Evolutionary conservation across 2,888 invertebrate species (phyloP), one percentile per base, ranked within the genome.

Genomic region (Drosophila ustulata): DNA sequence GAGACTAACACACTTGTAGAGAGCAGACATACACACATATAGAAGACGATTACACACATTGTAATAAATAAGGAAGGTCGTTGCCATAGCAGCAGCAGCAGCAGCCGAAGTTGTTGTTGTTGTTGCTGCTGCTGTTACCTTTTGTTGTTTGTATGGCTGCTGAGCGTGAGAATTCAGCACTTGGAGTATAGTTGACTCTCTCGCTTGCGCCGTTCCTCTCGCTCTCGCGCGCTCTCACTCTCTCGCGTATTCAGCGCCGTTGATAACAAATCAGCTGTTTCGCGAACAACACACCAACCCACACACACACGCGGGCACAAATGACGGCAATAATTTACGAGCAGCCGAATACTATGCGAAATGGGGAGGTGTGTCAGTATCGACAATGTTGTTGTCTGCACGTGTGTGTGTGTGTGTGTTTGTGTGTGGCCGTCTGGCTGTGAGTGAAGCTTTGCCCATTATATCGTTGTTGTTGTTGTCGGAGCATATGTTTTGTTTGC

Each of bases 1-100:
- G 56, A 58, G 34, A 74, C 65, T 49, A 49, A 66, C 61, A 62
- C 72, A 46, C 59, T 70, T 61, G 52, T 50, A 51, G 50, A 45
- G 56, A 71, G 51, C 72, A 64, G 70, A 57, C 78, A 52, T 57
- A 65, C 71, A 39, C 55, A 63, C 51, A 50, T 52, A 39, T 23
- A 57, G 70, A 56, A 66, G 64, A 62, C 78, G 78, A 78, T 81
- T 87, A 82, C 83, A 88, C 78, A 88, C 82, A 83, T 86, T 84
- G 76, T 82, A 89, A 84, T 88, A 90, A 89, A 87, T 89, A 84
- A 88, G 90, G 90, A 91, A 91, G 90, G 90, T 91, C 90, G 91
- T 91, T 91, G 90, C 90, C 90, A 90, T 89, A 88, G 88, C 89
- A 88, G 80, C 84, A 56, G 73, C 73, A 79, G 80, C 70, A 66